These are phyloP conservation scores for Drosophila meridionalis DNA, from an alignment of 2,888 invertebrate species.

Conservation along the genomic window DNA sequence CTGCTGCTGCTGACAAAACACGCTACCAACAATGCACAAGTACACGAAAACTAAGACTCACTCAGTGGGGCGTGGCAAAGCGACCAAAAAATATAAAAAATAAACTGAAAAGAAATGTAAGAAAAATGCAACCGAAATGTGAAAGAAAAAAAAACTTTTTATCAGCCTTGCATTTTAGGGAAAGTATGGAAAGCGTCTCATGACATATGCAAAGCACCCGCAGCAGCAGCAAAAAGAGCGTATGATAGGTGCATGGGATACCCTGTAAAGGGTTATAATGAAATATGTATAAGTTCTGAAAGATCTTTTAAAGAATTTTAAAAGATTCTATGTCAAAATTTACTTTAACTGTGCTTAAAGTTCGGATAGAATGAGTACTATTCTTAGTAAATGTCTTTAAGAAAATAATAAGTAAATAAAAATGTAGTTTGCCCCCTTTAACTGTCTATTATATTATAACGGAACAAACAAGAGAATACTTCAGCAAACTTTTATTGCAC, in stretches of 20 bases:
- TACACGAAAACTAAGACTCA: constrained; percentile 42
- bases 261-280: constrained; percentile 18
- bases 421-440: no score
- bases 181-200: constrained; percentile 59
- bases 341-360: no score
- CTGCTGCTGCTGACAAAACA: constrained; percentile 55
- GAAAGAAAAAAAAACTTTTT: constrained; percentile 46
- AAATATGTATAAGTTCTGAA: neutral
- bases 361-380: no score
- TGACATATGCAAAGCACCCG: constrained; percentile 77
- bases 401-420: no score
- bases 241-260: constrained; percentile 6
- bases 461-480: no score
- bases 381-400: no score
- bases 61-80: constrained; percentile 64
- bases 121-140: constrained; percentile 48
- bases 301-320: neutral
- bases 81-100: constrained; percentile 28
- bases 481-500: no score
- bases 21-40: constrained; percentile 56
- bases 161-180: constrained; percentile 46
- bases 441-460: no score
- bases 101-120: constrained; percentile 26
- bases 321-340: no score
- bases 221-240: constrained; percentile 39